Evolutionary conservation across 2,888 invertebrate genomes (phyloP), one percentile per base, ranked within the genome.

Genomic region (Tyria jacobaeae): DNA sequence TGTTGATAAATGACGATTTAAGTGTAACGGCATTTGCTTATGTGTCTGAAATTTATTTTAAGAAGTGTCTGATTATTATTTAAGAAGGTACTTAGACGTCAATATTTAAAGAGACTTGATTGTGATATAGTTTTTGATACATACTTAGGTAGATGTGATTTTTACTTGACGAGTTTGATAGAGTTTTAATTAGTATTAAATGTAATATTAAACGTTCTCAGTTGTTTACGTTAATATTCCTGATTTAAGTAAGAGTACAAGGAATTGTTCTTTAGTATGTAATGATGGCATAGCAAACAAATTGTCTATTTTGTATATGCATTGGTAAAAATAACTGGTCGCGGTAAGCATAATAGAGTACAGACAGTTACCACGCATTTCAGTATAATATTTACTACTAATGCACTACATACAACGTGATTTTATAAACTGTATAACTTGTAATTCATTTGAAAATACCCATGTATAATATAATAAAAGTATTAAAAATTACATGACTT

Each of bases 171-270:
- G 49, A 24, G 17, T 60, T 56, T 58, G 37, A 47, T 56, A 48
- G 59, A 57, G 56, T 27, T 54, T 58, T 44, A 52, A 57, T 51
- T 52, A n/a, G n/a, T 24, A 59, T 51, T 57, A 41, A 31, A n/a
- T 50, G 44, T 39, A 54, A 50, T 55, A 57, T 34, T 48, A 49
- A 62, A 31, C n/a, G 17, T 37, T 31, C 53, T 10, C 44, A 24
- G 27, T 24, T n/a, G n/a, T n/a, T n/a, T 57, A 39, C 15, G 25
- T 25, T 53, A 6, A 39, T 59, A 57, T 56, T 47, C 50, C 37
- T 57, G 54, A 70, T 74, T 84, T 82, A 77, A 84, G 84, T 84
- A 80, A 78, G 79, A 81, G 75, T 83, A 60, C 81, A 75, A 82
- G 79, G 84, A 76, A 75, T 74, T 56, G 47, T 24, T 52, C 47